These are phyloP conservation scores for Propithecus deckenii DNA, from an alignment of 2,797 vertebrate species.

Conservation along the genomic window DNA sequence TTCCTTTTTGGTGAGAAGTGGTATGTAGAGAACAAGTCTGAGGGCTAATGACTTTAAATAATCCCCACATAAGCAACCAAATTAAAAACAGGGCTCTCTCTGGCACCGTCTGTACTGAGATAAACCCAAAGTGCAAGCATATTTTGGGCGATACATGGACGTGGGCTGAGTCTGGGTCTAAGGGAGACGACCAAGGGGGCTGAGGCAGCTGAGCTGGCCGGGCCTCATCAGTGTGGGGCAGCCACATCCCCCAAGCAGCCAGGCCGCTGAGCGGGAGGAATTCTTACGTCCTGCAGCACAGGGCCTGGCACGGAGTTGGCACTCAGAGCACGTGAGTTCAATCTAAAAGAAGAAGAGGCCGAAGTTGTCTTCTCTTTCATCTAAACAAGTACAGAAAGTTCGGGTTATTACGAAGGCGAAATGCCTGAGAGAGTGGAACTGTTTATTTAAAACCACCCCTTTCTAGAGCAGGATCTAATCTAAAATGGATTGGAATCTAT, in stretches of 20 bases:
- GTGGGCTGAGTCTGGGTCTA: neutral
- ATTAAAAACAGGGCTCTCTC: neutral
- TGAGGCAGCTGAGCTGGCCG: too few species aligned
- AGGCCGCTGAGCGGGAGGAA: neutral
- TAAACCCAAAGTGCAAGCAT: neutral
- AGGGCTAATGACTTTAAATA: neutral
- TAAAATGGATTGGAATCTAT: neutral
- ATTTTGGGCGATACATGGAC: neutral
- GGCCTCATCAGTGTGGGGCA: neutral
- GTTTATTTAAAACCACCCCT: neutral
- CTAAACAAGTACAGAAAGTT: neutral
- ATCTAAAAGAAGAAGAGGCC: neutral
- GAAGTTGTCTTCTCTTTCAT: neutral
- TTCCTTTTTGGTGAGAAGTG: neutral
- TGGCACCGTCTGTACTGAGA: neutral
- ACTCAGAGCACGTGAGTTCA: fast-evolving
- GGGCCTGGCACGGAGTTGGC: neutral
- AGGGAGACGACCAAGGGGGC: too few species aligned
- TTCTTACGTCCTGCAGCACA: fast-evolving
- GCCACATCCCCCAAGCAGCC: neutral
- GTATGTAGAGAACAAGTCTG: neutral
- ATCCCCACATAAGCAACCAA: neutral
- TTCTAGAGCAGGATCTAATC: neutral
- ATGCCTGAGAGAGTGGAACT: neutral
- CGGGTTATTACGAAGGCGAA: neutral